Evolutionary conservation across 2,797 vertebrate genomes (phyloP), one percentile per base, ranked within the genome.

Genomic region (Fundulus diaphanus): DNA sequence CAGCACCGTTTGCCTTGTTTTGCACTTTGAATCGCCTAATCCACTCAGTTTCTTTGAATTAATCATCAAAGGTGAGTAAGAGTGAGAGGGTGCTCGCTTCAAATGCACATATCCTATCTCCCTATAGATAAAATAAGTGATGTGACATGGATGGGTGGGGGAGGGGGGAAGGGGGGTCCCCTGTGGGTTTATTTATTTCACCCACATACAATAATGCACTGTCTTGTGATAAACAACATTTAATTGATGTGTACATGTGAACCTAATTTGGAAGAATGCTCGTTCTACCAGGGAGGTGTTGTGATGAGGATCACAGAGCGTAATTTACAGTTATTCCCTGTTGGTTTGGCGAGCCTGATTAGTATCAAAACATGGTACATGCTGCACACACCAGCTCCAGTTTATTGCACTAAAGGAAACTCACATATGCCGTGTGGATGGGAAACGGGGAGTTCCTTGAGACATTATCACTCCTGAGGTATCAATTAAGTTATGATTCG

Each of bases 1-100:
- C 72, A 63, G 72, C 75, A 73, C 24, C 78, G n/a, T 68, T 76
- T 79, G 79, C 68, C 80, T 83, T 72, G 74, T 83, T 89, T 74
- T 63, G 69, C 86, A 82, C 83, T 87, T 87, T 88, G 82, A 87
- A 85, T 86, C 72, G 70, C 73, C 69, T 90, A 86, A 91, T 92
- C 88, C 81, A 78, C 78, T 76, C 76, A 49, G 73, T 52, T 29
- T 72, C 82, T 87, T 82, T 89, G 89, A 93, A 85, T 85, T 84
- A 89, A 83, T 84, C 86, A 89, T 86, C 79, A 87, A 80, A 86
- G 79, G 70, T 90, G 70, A 85, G 81, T 29, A 82, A 80, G 56
- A 69, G 77, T 61, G 63, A 75, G 72, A 70, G 73, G 57, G 29
- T 0, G 61, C 79, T 70, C 46, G 63, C 72, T 77, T 49, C 49